phyloP scores from a whole-genome alignment of 2,113 vertebrate species.

The Spheniscus mendiculus region DNA sequence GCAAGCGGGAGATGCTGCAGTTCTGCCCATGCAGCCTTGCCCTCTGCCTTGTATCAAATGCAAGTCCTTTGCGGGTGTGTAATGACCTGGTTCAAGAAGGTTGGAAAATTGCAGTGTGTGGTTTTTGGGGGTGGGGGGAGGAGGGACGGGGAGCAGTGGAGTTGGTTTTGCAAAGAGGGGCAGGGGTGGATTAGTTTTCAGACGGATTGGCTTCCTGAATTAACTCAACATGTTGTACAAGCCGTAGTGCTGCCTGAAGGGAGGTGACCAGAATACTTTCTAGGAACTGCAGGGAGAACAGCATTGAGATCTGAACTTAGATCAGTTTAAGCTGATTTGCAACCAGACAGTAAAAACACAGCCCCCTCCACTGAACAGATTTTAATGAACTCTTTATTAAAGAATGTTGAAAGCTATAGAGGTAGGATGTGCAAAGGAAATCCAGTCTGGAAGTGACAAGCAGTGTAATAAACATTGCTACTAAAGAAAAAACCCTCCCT shows the following conservation, averaged over 20 bases:
- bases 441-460: background rate
- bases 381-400: background rate
- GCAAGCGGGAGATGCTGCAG: background rate
- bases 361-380: background rate
- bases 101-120: background rate
- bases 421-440: background rate
- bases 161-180: background rate
- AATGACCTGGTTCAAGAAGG: background rate
- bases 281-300: background rate
- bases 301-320: background rate
- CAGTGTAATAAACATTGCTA: background rate
- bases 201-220: background rate
- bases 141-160: background rate
- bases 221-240: background rate
- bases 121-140: background rate
- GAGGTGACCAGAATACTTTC: background rate
- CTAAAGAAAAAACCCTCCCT: background rate
- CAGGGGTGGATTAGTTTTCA: background rate
- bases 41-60: background rate
- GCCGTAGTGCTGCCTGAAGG: background rate
- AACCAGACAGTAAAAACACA: background rate
- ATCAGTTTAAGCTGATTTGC: background rate
- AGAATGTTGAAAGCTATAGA: background rate
- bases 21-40: background rate
- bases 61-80: background rate